Base-by-base conservation (phyloP, 1,140 invertebrate species). In the Neodiprion virginianus region DNA sequence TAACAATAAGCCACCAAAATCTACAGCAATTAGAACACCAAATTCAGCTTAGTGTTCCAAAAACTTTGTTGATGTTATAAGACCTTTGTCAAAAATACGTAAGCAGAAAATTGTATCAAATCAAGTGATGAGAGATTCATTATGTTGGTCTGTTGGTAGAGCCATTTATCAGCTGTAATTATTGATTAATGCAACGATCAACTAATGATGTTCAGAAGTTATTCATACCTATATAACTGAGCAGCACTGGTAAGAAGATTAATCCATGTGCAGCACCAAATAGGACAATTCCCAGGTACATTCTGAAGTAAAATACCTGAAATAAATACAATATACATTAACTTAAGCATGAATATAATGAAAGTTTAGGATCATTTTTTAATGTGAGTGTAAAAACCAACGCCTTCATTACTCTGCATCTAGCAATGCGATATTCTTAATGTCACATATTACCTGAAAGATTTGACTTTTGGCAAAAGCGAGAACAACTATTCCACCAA, bases 381-480 rank as follows among this genome's bases (percentile, higher is more conserved):
- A 40, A 40, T 40, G 2, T 40, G 28, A 40, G 28, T 40, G 5
- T 40, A 5, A 40, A 40, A 40, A 40, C 28, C 28, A 40, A 40
- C 28, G 28, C 5, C 28, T 40, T 40, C 28, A 40, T 40, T 40
- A 40, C 28, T 40, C 28, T 40, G 28, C 28, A 65, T 14, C 17
- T 65, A 65, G 12, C 1, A 14, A 65, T 65, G 61, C 17, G 7
- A 23, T 14, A 23, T 23, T 14, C 23, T 69, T 23, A 69, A 69
- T 23, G 12, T 23, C 1, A n/a, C 68, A 28, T 12, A 17, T 76
- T 81, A 92, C 91, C 91, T 95, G 91, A 89, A 99, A 99, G 70
- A 99, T 96, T 90, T 99, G 97, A 77, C 96, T 98, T 84, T 98
- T 97, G 1, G 98, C 97, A 87, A 99, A 99, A 8, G 93, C 97